Conservation (phyloP, 53 echinoderm and acorn worm species). For the Echinarachnius parma region DNA sequence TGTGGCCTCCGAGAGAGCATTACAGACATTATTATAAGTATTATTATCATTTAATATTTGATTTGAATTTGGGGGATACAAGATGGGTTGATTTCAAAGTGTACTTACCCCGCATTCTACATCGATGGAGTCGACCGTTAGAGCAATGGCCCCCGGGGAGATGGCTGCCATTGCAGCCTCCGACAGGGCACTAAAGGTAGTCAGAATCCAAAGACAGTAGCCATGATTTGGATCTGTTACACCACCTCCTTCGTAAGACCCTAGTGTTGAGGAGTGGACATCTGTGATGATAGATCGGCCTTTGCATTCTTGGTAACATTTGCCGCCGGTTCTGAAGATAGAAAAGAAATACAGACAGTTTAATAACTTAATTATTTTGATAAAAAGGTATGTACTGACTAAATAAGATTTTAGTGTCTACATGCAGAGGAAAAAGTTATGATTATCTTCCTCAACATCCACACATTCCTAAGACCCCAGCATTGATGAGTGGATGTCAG, state of each 20-base stretch:
- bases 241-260: constrained; percentile 65
- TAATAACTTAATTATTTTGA: no score
- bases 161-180: constrained; percentile 42
- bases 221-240: constrained; percentile 33
- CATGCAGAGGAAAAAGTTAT: no score
- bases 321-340: constrained; percentile 41
- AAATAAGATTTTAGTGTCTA: no score
- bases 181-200: constrained; percentile 50
- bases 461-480: no score
- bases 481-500: no score
- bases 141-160: constrained; percentile 56
- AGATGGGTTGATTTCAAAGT: not conserved
- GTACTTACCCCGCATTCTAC: constrained; percentile 68
- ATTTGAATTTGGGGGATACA: no score
- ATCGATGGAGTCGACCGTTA: constrained; percentile 57
- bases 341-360: not conserved
- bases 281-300: constrained; percentile 63
- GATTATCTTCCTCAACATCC: no score
- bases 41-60: no score
- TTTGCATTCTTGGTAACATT: constrained; percentile 60
- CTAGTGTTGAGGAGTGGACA: constrained; percentile 55
- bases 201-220: constrained; percentile 82
- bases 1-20: no score
- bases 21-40: no score
- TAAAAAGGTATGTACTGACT: no score